Evolutionary conservation across 1,140 invertebrate species (phyloP).

Genomic region (Psilanteris sp.): DNA sequence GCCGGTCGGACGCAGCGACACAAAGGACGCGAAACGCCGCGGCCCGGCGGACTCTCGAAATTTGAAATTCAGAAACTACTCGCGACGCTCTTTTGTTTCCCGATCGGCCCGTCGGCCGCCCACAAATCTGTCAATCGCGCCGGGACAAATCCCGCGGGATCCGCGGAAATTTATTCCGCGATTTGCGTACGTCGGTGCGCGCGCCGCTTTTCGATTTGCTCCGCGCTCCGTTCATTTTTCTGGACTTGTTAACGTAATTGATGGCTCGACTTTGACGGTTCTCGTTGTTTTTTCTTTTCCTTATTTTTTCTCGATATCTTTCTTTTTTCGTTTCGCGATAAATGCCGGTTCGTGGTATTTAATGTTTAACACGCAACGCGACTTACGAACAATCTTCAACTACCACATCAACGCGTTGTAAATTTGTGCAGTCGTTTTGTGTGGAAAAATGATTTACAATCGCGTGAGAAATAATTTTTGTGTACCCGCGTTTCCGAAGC

Average conservation of each 20-base stretch:
- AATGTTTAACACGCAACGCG: background rate
- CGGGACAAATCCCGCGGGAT: slow-evolving; percentile 74
- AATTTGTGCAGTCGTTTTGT: slow-evolving; percentile 2
- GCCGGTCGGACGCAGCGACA: slow-evolving; percentile 65
- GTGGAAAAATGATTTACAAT: background rate
- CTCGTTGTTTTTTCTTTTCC: background rate
- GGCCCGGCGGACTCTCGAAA: slow-evolving; percentile 62
- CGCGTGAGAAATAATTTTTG: background rate
- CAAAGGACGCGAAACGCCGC: slow-evolving; percentile 59
- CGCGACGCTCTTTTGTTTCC: slow-evolving; percentile 73
- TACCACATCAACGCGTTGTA: slow-evolving; percentile 1
- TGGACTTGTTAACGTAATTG: slow-evolving; percentile 32
- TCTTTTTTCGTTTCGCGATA: background rate
- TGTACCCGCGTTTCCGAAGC: too few relatives aligned
- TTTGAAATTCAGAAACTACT: slow-evolving; percentile 77
- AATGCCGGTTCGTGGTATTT: slow-evolving; percentile 43
- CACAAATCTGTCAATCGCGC: slow-evolving; percentile 79
- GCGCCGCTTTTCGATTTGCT: slow-evolving; percentile 24
- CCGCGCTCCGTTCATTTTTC: slow-evolving; percentile 38
- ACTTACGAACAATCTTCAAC: slow-evolving; percentile 11
- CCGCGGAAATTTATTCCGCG: slow-evolving; percentile 55
- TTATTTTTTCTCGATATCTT: too few relatives aligned
- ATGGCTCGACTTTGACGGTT: slow-evolving; percentile 20
- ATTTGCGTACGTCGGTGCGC: slow-evolving; percentile 29
- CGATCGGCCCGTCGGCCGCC: slow-evolving; percentile 45